Evolutionary conservation across 2,888 invertebrate species (phyloP).

Genomic region (Pyrrhia umbra): DNA sequence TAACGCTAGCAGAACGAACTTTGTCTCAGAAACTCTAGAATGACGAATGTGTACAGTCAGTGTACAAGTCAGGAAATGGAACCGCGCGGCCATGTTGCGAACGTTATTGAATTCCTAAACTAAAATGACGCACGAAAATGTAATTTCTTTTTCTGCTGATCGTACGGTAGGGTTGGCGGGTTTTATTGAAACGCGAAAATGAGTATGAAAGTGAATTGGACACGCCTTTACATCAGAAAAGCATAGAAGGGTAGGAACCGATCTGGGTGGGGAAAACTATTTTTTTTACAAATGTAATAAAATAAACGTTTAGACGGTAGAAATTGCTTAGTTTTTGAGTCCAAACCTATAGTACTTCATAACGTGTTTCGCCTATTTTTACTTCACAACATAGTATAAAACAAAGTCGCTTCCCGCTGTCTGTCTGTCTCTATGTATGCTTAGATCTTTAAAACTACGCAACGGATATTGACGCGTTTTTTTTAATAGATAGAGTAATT

Average conservation of each 20-base stretch:
- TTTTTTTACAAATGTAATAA: constrained; percentile 22
- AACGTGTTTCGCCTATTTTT: too few species aligned
- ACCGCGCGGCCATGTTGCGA: constrained; percentile 47
- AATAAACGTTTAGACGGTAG: too few species aligned
- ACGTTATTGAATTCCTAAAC: constrained; percentile 65
- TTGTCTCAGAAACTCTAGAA: constrained; percentile 41
- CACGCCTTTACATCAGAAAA: constrained; percentile 45
- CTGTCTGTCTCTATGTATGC: too few species aligned
- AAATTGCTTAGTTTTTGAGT: too few species aligned
- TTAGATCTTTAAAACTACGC: too few species aligned
- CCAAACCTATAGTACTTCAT: too few species aligned
- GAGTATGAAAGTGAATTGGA: constrained; percentile 44
- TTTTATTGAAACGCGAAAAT: constrained; percentile 49
- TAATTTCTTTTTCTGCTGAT: constrained; percentile 58
- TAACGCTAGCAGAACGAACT: constrained; percentile 47
- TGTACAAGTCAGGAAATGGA: constrained; percentile 59
- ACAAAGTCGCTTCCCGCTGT: too few species aligned
- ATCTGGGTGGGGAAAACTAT: constrained; percentile 5
- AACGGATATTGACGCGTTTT: too few species aligned
- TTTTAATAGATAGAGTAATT: too few species aligned
- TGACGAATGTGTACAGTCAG: constrained; percentile 56
- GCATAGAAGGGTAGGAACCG: constrained; percentile 16
- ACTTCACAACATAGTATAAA: too few species aligned
- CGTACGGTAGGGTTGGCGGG: constrained; percentile 54
- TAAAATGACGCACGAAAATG: constrained; percentile 59